Base-by-base conservation (phyloP, 2,113 vertebrate species). In the Penelope pileata region DNA sequence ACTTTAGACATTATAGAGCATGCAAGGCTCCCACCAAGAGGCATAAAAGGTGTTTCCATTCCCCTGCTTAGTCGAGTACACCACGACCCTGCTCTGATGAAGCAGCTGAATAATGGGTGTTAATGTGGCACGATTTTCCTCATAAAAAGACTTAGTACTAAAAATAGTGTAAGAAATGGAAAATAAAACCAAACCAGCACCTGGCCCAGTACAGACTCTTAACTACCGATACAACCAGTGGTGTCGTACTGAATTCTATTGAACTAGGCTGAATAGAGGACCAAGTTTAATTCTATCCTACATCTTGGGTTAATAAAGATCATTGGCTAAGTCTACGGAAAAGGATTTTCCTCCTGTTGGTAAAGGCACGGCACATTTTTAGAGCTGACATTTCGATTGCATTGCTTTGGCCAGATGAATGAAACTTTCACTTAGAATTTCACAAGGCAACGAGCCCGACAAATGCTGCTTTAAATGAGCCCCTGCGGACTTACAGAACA, bases 51-150 rank as follows among this genome's bases (percentile, higher is more conserved):
- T 66, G 19, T 53, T 78, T 64, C 40, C 21, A 30, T 43, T 86
- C 43, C 26, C 34, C 1, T 32, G 32, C 63, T 4, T 4, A 59
- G 43, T 0, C 19, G 6, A 79, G 13, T 11, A n/a, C 2, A 6
- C 8, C 29, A 64, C 54, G 43, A 63, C 7, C 13, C 34, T 42
- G 36, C 51, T 59, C 29, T 53, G 69, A 48, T 13, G 12, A 70
- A 86, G 18, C 17, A 77, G 68, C 18, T 26, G 38, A 82, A 30
- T 42, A 54, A 59, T 34, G 23, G 15, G 9, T 43, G 19, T n/a
- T 63, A 36, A 38, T 81, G 16, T 12, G 51, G 17, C 26, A 45
- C 30, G 16, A 11, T n/a, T 81, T 77, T 58, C 54, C 63, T 87
- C 84, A 62, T 10, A 62, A 24, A 27, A 26, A 62, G 42, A 58